Conservation (phyloP, 2,113 vertebrate species). For the Rhinichthys klamathensis region DNA sequence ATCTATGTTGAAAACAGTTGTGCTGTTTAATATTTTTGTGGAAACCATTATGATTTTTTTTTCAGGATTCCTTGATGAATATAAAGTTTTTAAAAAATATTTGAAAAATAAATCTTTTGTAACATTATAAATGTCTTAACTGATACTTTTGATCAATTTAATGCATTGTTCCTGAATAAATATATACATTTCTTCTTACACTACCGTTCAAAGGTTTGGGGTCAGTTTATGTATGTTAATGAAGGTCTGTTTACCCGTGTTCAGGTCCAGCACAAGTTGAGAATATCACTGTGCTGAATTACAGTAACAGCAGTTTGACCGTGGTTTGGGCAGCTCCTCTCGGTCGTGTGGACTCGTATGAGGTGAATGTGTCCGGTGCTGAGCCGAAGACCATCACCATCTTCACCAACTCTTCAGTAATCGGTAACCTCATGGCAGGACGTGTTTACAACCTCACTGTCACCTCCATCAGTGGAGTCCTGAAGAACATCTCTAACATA, state of each 20-base stretch:
- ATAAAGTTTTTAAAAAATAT: neutral
- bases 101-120: neutral
- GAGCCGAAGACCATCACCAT: neutral
- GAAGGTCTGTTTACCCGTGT: neutral
- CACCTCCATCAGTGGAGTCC: neutral
- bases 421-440: conserved; percentile 29
- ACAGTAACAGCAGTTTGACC: conserved; percentile 13
- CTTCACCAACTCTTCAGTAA: neutral
- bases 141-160: neutral
- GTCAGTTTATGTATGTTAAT: no score
- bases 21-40: neutral
- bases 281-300: conserved; percentile 8
- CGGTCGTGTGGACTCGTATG: conserved; percentile 28
- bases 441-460: conserved; percentile 35
- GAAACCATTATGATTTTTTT: no score
- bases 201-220: no score
- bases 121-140: neutral
- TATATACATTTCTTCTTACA: neutral
- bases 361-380: neutral
- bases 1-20: neutral
- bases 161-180: neutral
- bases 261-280: conserved; percentile 35
- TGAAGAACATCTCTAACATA: conserved; percentile 12
- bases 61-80: no score
- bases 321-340: neutral